These are phyloP conservation scores for Rissa tridactyla DNA, from an alignment of 2,113 vertebrate species.

Conservation along the genomic window DNA sequence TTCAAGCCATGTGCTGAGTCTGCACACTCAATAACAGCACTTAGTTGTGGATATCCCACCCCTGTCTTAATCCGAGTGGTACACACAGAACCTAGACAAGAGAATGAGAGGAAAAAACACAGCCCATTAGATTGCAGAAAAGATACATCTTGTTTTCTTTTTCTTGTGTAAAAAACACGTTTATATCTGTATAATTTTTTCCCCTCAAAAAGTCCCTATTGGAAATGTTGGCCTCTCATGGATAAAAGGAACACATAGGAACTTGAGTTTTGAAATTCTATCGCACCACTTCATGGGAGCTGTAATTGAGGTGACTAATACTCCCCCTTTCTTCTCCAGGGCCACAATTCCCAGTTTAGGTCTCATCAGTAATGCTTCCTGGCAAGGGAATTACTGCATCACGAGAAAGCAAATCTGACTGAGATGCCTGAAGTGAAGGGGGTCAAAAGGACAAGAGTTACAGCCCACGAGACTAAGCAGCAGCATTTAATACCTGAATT, in stretches of 20 bases:
- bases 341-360: not conserved
- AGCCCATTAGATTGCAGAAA: not conserved
- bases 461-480: not conserved
- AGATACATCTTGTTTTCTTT: not conserved
- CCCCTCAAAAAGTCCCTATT: not conserved
- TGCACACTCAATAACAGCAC: constrained; percentile 97
- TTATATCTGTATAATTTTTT: not conserved
- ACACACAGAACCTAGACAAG: constrained; percentile 89
- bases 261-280: not conserved
- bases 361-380: not conserved
- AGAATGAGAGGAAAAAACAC: not conserved
- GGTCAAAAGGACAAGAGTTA: not conserved
- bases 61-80: constrained; percentile 98
- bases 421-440: not conserved
- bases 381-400: not conserved
- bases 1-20: constrained; percentile 97
- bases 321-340: not conserved
- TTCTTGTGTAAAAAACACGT: not conserved
- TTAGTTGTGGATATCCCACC: constrained; percentile 96
- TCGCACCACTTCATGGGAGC: not conserved
- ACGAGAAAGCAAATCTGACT: not conserved
- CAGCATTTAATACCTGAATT: not conserved
- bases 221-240: not conserved
- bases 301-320: not conserved
- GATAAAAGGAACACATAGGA: not conserved